A percentile compares a stretch with the other conserved stretches of the same genome.
phyloP scores from a whole-genome alignment of 2,797 vertebrate genomes.

The Chiloscyllium punctatum region DNA sequence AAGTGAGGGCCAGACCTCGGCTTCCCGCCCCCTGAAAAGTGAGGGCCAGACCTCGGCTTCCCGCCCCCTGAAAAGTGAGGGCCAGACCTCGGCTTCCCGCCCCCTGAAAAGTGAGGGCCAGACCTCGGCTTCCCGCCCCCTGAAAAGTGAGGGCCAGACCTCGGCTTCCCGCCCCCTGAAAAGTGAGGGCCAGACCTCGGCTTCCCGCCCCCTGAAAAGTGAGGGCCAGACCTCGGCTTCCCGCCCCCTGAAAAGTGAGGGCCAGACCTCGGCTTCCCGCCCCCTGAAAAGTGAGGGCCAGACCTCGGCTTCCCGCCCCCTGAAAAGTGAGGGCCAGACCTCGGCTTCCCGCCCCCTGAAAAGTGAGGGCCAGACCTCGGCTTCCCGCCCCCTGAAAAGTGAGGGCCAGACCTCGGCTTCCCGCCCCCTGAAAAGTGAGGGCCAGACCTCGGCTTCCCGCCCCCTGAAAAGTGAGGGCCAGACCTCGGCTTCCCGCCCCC shows the following conservation, averaged over 20 bases:
- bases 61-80: constrained; percentile 45
- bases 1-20: constrained; percentile 45
- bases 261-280: not conserved
- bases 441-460: constrained; percentile 21
- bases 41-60: not conserved
- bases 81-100: not conserved
- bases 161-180: too few species aligned
- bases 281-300: constrained; percentile 23
- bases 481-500: not conserved
- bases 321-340: constrained; percentile 17
- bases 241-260: too few species aligned
- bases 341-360: not conserved
- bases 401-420: not conserved
- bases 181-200: not conserved
- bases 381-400: too few species aligned
- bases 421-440: not conserved
- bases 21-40: constrained; percentile 44
- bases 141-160: constrained; percentile 30
- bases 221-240: constrained; percentile 21
- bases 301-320: not conserved
- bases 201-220: not conserved
- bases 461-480: too few species aligned
- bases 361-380: constrained; percentile 30
- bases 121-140: not conserved
- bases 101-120: constrained; percentile 45